Percentiles rank a stretch among this genome's conserved stretches.
These are phyloP conservation scores for Actenoides hombroni DNA, from an alignment of 2,113 vertebrate species.

Conservation along the genomic window DNA sequence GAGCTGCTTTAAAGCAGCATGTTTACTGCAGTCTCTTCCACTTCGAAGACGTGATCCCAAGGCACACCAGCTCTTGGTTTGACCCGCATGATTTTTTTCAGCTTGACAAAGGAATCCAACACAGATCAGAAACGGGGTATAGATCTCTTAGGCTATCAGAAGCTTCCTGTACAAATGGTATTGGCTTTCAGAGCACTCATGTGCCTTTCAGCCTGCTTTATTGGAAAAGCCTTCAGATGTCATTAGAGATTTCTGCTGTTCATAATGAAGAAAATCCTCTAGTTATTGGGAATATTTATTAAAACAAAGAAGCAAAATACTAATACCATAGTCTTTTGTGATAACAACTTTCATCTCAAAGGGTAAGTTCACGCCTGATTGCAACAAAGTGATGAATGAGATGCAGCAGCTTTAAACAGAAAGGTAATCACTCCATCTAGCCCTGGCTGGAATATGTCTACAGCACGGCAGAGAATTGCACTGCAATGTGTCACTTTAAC, in stretches of 20 bases:
- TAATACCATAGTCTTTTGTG: background rate
- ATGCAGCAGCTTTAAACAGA: constrained; percentile 44
- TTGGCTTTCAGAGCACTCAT: constrained; percentile 36
- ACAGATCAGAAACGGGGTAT: constrained; percentile 1
- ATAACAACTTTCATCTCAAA: constrained; percentile 29
- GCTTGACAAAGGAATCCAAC: background rate
- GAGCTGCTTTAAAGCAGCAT: background rate
- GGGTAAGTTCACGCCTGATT: constrained; percentile 36
- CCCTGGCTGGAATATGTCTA: constrained; percentile 40
- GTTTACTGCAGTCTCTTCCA: background rate
- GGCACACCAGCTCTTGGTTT: background rate
- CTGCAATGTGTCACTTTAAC: constrained; percentile 29
- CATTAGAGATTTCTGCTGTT: constrained; percentile 42
- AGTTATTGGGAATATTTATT: constrained; percentile 57
- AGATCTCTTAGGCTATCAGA: background rate
- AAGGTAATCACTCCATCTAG: constrained; percentile 59
- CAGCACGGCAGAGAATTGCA: background rate
- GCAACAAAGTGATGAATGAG: constrained; percentile 59
- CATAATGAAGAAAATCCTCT: constrained; percentile 49
- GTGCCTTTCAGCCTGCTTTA: constrained; percentile 38
- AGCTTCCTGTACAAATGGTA: background rate
- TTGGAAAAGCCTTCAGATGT: constrained; percentile 48
- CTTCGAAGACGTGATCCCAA: background rate
- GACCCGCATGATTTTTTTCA: background rate
- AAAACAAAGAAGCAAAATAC: constrained; percentile 41